Evolutionary conservation across 2,888 invertebrate species (phyloP).

Genomic region (Notodonta dromedarius): DNA sequence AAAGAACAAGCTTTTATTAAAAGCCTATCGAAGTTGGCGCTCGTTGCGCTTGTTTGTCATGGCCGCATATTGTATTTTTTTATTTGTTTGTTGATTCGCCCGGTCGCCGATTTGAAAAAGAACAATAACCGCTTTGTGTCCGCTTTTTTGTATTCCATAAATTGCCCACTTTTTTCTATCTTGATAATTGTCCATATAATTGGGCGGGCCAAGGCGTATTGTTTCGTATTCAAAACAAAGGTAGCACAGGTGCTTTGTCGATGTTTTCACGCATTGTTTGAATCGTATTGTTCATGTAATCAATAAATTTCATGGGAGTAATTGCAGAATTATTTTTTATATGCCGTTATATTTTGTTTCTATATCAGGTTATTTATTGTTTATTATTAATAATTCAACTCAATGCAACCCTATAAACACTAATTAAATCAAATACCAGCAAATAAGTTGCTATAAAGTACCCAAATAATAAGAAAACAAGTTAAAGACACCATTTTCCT

Average conservation of each 20-base stretch:
- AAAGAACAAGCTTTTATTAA: constrained; percentile 52
- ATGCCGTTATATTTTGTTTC: no score
- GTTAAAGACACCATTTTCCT: no score
- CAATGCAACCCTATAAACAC: no score
- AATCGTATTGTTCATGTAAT: not conserved
- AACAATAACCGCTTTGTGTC: constrained; percentile 55
- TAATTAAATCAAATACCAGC: no score
- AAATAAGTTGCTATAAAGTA: no score
- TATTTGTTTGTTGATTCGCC: constrained; percentile 43
- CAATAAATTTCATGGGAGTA: not conserved
- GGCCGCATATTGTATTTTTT: constrained; percentile 62
- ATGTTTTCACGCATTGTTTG: constrained; percentile 3
- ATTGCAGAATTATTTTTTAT: no score
- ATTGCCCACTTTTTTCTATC: constrained; percentile 65
- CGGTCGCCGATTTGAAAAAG: constrained; percentile 32
- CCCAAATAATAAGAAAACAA: no score
- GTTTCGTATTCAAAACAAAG: constrained; percentile 49
- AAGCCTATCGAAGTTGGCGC: constrained; percentile 51
- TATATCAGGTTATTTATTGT: no score
- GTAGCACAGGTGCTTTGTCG: constrained; percentile 33
- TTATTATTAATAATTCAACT: no score
- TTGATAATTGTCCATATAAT: constrained; percentile 80
- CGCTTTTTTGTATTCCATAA: constrained; percentile 61
- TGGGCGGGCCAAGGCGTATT: constrained; percentile 74
- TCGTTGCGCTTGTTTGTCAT: constrained; percentile 62